These are phyloP conservation scores for Lamprotornis superbus DNA, from an alignment of 2,113 vertebrate genomes.

Conservation along the genomic window DNA sequence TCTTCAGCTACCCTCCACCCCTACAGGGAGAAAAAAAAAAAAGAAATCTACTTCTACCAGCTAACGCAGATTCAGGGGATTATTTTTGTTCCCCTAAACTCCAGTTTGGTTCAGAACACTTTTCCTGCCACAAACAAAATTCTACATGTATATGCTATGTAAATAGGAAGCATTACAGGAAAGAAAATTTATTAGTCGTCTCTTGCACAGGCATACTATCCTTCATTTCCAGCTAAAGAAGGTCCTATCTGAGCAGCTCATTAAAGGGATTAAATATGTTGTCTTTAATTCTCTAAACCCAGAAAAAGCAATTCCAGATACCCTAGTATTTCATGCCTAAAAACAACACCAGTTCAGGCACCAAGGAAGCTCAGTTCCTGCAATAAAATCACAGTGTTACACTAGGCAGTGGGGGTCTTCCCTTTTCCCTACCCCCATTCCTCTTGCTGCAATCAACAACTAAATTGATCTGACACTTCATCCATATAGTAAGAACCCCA, in stretches of 20 bases:
- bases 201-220: not conserved
- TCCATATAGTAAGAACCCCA: conserved; percentile 16
- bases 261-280: not conserved
- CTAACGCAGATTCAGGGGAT: not conserved
- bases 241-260: not conserved
- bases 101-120: not conserved
- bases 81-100: conserved; percentile 13
- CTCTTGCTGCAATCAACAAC: conserved; percentile 24
- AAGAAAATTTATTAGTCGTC: not conserved
- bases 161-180: not conserved
- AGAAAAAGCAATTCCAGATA: not conserved
- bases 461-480: conserved; percentile 54
- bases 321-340: not conserved
- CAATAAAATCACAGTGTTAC: not conserved
- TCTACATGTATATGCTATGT: not conserved
- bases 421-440: not conserved
- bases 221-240: not conserved
- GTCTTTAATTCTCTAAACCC: not conserved
- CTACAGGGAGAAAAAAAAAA: not conserved
- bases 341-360: not conserved
- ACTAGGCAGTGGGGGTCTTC: not conserved
- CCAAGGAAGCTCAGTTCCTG: not conserved
- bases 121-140: not conserved
- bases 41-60: not conserved
- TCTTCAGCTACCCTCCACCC: not conserved